Percentiles rank a stretch among this genome's conserved stretches.
Conservation (phyloP, 2,797 vertebrate genomes). For the Pangasius mekongensis region DNA sequence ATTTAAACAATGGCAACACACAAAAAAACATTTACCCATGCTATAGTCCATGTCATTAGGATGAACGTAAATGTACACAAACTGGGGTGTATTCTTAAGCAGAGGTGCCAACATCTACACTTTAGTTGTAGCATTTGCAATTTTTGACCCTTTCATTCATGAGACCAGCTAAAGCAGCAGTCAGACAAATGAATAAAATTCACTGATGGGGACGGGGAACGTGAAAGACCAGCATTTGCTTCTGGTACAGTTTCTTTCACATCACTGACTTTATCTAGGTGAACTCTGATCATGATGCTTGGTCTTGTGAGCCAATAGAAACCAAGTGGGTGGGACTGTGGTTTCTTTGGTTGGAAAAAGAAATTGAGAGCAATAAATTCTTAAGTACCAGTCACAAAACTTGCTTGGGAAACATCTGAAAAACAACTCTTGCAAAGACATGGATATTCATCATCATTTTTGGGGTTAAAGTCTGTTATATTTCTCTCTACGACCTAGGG, state of each 20-base stretch:
- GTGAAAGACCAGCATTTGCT: neutral
- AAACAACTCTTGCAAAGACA: neutral
- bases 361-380: neutral
- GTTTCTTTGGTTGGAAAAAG: neutral
- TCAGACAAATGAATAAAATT: neutral
- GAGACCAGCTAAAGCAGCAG: neutral
- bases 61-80: conserved; percentile 43
- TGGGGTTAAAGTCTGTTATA: neutral
- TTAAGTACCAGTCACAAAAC: neutral
- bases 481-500: neutral
- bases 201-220: neutral
- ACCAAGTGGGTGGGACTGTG: neutral
- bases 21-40: conserved; percentile 34
- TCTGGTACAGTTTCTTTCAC: neutral
- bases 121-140: neutral
- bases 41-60: neutral
- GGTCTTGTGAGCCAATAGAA: neutral
- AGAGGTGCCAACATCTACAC: neutral
- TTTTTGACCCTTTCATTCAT: neutral
- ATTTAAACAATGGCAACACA: conserved; percentile 47
- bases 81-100: neutral
- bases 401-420: neutral
- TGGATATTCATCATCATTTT: neutral
- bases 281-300: neutral
- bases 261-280: neutral